Percentiles rank a stretch among this genome's conserved stretches.
Evolutionary conservation across 2,113 vertebrate species (phyloP).

Genomic region (Oryzias celebensis): DNA sequence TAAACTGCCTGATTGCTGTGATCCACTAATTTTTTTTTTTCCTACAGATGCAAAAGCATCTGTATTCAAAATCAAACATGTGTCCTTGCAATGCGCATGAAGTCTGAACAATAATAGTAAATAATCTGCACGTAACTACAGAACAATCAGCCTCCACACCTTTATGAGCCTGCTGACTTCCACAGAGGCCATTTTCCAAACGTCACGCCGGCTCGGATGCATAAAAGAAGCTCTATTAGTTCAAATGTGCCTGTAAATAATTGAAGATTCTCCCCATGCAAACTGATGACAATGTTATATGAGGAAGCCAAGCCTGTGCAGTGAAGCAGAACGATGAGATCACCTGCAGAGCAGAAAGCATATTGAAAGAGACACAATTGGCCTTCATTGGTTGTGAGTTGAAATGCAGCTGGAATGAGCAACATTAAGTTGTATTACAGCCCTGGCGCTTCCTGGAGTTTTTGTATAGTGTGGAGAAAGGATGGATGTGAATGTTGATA

Average conservation of each 20-base stretch:
- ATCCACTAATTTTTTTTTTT: no score
- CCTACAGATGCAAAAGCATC: no score
- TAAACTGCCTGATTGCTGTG: no score
- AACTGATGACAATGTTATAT: conserved; percentile 30
- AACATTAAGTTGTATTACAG: conserved; percentile 3
- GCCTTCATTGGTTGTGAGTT: conserved; percentile 7
- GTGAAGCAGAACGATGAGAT: conserved; percentile 11
- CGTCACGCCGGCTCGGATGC: conserved; percentile 1
- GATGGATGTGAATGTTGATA: conserved; percentile 32
- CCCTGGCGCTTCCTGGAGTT: conserved; percentile 4
- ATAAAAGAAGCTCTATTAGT: no score
- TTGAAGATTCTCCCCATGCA: conserved; percentile 43
- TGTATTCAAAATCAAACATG: no score
- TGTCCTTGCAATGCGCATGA: no score
- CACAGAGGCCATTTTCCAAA: conserved; percentile 19
- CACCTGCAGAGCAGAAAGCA: conserved; percentile 8
- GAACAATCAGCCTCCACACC: conserved; percentile 12
- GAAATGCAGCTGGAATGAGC: conserved; percentile 18
- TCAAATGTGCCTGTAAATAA: conserved; percentile 53
- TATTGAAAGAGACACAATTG: conserved; percentile 4
- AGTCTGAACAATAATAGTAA: no score
- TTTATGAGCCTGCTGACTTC: no score
- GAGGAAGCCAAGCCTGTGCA: background rate
- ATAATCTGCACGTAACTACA: background rate
- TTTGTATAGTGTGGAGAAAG: conserved; percentile 7